Conservation (phyloP, 2,797 vertebrate species). For the Typhlichthys eigenmanni region DNA sequence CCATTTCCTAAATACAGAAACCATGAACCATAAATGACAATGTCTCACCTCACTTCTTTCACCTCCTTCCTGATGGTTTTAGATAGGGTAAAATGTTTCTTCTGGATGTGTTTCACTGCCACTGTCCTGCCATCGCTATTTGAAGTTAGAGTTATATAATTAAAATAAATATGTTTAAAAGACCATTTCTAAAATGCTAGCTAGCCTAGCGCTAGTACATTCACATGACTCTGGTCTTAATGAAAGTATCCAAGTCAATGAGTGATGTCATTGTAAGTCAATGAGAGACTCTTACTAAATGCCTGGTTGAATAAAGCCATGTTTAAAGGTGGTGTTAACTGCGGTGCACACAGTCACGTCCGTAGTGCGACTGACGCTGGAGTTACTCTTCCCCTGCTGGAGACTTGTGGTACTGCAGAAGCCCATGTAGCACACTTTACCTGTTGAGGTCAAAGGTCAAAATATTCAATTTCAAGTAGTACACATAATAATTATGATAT, state of each 20-base stretch:
- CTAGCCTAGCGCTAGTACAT: neutral
- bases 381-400: slow-evolving; percentile 66
- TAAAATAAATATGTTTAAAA: neutral
- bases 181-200: neutral
- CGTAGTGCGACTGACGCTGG: slow-evolving; percentile 62
- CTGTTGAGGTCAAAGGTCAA: slow-evolving; percentile 40
- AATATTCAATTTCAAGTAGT: too few species aligned
- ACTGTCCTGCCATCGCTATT: slow-evolving; percentile 75
- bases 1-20: too few species aligned
- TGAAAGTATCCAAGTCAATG: neutral
- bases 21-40: neutral
- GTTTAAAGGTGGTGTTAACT: slow-evolving; percentile 63
- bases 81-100: slow-evolving; percentile 77
- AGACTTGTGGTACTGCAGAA: slow-evolving; percentile 69
- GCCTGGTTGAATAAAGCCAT: slow-evolving; percentile 70
- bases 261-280: neutral
- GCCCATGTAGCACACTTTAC: slow-evolving; percentile 58
- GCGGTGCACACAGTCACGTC: slow-evolving; percentile 67
- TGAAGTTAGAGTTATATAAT: slow-evolving; percentile 1
- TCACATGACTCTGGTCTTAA: neutral
- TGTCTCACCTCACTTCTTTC: slow-evolving; percentile 76
- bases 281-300: slow-evolving; percentile 70
- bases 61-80: slow-evolving; percentile 81
- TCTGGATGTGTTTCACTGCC: slow-evolving; percentile 78
- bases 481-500: too few species aligned